Evolutionary conservation across 2,888 invertebrate species (phyloP), one percentile per base, ranked within the genome.

Genomic region (Macaria notata): DNA sequence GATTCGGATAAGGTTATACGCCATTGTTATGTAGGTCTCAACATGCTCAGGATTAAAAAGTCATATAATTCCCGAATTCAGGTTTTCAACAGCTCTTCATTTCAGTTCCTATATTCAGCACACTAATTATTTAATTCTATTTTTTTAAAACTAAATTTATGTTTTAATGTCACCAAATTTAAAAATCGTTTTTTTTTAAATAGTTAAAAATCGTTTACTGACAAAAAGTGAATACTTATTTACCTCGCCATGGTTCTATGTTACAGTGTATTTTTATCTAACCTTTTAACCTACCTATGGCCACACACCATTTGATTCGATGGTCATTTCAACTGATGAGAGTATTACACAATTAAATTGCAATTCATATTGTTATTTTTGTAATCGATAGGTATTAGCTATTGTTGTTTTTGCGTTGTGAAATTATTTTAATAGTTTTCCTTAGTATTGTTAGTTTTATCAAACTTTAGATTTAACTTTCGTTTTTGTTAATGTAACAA

Each of bases 271-370:
- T 56, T 46, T 33, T 39, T 42, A 70, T 53, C 66, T 66, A 75
- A 78, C 84, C 81, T 83, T 43, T 80, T 83, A 74, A 56, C 73
- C 73, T 64, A 66, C 66, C 64, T 66, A 75, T 72, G 75, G 76
- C 76, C 77, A 71, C 67, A 73, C 68, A 71, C 65, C 67, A 66
- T 68, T 57, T 54, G 59, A 60, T 52, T 56, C 59, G 56, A 63
- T 59, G 56, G 55, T 59, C 62, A 63, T 63, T 63, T 59, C 49
- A 56, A 31, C 51, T 49, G 46, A 61, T 44, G 46, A 54, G 31
- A 53, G 46, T 51, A 53, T 65, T 63, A 61, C 63, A 55, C 57
- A 63, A 65, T 63, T 55, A 48, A 43, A 65, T 57, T 49, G 54
- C 46, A 53, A 59, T 52, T 8, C 44, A 42, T 44, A 50, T 58